Conservation (phyloP, 2,888 invertebrate genomes). For the Polyploca ridens region DNA sequence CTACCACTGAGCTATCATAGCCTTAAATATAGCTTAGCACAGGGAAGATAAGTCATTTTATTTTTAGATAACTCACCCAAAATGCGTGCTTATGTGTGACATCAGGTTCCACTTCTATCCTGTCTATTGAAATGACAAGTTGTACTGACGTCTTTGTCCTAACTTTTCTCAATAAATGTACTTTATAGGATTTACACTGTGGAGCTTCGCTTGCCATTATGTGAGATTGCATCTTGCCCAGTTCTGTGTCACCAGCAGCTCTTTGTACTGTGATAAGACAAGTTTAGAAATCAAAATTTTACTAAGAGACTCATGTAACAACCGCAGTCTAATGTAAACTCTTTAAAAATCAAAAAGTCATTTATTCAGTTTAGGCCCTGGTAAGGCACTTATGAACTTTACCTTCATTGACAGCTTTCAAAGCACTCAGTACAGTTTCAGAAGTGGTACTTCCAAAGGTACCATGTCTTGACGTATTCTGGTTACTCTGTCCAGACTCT, state of each 20-base stretch:
- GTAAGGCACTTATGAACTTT: too few relatives aligned
- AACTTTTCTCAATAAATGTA: conserved; percentile 91
- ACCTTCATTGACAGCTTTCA: conserved; percentile 79
- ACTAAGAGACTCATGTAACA: neutral
- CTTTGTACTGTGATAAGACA: conserved; percentile 46
- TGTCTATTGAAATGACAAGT: conserved; percentile 94
- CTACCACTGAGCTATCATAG: too few relatives aligned
- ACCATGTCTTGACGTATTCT: conserved; percentile 66
- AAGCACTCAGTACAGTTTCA: conserved; percentile 71
- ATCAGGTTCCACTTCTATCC: conserved; percentile 95
- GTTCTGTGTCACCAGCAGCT: conserved; percentile 69
- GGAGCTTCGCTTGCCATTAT: conserved; percentile 94
- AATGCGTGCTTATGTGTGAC: conserved; percentile 87
- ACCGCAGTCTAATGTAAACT: neutral
- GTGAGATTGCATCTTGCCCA: conserved; percentile 88
- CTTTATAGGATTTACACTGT: conserved; percentile 92
- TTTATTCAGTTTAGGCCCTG: too few relatives aligned
- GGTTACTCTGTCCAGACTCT: conserved; percentile 67
- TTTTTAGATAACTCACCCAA: conserved; percentile 70
- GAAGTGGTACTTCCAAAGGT: conserved; percentile 78
- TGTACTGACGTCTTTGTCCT: conserved; percentile 93
- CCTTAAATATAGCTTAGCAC: too few relatives aligned
- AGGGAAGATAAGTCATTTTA: too few relatives aligned
- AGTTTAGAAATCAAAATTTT: conserved; percentile 10
- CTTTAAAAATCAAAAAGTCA: too few relatives aligned